These are phyloP conservation scores for Petrocephalus microphthalmus DNA, from an alignment of 2,113 vertebrate genomes.

Conservation along the genomic window DNA sequence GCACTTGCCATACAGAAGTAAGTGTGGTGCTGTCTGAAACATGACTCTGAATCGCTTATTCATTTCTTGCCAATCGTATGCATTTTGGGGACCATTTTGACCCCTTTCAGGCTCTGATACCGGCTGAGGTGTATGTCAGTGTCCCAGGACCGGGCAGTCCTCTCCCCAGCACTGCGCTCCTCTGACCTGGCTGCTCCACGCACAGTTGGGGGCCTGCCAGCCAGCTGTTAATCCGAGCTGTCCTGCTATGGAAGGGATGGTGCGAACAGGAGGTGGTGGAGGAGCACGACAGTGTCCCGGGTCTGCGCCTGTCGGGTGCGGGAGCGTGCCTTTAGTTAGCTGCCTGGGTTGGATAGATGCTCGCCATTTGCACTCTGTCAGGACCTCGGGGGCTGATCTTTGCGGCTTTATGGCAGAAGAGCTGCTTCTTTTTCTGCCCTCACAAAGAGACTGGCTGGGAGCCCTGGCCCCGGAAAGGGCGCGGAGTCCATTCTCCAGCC, in stretches of 20 bases:
- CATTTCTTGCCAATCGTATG: background rate
- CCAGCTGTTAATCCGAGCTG: background rate
- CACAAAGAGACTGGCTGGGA: background rate
- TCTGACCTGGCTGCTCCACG: background rate
- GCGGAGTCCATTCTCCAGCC: background rate
- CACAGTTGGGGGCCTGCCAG: background rate
- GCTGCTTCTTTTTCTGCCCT: background rate
- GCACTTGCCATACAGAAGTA: background rate
- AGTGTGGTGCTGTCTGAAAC: background rate
- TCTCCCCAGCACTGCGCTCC: background rate
- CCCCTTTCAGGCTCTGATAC: background rate
- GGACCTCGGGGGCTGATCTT: background rate
- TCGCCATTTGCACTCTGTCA: background rate
- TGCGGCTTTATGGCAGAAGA: background rate
- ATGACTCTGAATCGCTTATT: background rate
- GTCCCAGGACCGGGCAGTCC: background rate
- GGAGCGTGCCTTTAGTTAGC: background rate
- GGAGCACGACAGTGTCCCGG: background rate
- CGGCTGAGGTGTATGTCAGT: background rate
- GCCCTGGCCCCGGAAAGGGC: background rate
- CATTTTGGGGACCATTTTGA: background rate
- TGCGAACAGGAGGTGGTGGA: background rate
- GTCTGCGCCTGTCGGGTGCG: background rate
- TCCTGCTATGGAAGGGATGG: background rate
- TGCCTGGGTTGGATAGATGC: background rate